phyloP scores from a whole-genome alignment of 1,140 invertebrate genomes.

The Bombus vancouverensis region DNA sequence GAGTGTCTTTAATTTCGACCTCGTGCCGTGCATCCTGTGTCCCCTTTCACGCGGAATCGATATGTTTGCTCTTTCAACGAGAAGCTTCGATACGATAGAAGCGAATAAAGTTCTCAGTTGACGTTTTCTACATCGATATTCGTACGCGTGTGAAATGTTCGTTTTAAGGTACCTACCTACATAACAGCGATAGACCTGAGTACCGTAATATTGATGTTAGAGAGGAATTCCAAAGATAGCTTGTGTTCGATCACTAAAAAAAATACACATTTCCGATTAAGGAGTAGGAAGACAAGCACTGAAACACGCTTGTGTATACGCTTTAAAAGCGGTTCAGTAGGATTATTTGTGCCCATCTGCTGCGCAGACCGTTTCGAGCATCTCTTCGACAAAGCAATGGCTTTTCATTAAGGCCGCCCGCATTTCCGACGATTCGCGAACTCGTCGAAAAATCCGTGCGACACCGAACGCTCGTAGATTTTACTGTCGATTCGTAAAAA shows the following conservation, averaged over 20 bases:
- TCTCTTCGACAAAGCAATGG: neutral
- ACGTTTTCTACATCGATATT: neutral
- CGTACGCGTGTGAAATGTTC: neutral
- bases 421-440: neutral
- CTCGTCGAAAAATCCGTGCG: neutral
- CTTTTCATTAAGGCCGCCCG: neutral
- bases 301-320: neutral
- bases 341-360: neutral
- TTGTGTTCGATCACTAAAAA: neutral
- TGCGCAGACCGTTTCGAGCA: neutral
- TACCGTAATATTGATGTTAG: neutral
- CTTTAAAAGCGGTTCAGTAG: neutral
- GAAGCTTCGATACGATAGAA: neutral
- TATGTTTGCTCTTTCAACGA: neutral
- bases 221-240: neutral
- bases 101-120: no score
- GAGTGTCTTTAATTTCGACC: slow-evolving; percentile 17
- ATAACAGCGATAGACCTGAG: neutral
- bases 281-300: no score
- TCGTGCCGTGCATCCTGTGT: slow-evolving; percentile 6
- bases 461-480: neutral
- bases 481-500: slow-evolving; percentile 14
- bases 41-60: neutral
- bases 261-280: no score
- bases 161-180: neutral